Conservation (phyloP, 2,113 vertebrate genomes). For the Cynopterus brachyotis region DNA sequence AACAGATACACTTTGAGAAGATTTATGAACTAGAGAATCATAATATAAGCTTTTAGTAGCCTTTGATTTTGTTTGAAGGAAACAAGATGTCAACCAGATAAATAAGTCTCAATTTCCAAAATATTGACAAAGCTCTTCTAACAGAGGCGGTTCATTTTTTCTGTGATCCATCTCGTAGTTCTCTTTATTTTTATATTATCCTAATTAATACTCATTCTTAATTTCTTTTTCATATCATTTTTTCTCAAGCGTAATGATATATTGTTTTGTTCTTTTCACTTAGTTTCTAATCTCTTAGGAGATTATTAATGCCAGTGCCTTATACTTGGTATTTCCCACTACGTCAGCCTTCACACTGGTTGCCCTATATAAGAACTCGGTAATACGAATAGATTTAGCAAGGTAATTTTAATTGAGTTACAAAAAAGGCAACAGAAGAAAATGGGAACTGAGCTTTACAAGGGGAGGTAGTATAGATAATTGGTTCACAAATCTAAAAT, state of each 20-base stretch:
- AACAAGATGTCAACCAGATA: background rate
- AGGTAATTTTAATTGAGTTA: background rate
- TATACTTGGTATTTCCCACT: background rate
- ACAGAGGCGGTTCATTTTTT: background rate
- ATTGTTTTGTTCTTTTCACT: background rate
- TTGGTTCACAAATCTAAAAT: conserved; percentile 28
- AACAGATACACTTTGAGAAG: background rate
- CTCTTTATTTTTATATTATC: conserved; percentile 17
- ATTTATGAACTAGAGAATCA: background rate
- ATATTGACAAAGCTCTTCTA: background rate
- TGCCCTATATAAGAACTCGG: conserved; percentile 25
- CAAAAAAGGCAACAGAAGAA: background rate
- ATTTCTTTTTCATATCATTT: background rate
- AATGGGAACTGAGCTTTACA: background rate
- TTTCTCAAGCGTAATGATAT: background rate
- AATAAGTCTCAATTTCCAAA: background rate
- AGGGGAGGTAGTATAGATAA: background rate
- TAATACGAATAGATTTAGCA: conserved; percentile 22
- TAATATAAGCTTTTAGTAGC: background rate
- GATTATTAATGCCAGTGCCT: background rate
- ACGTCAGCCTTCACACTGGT: background rate
- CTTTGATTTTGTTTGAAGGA: background rate
- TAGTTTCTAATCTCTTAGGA: conserved; percentile 25
- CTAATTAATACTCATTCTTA: background rate
- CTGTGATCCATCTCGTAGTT: background rate